Percentiles rank a stretch among this genome's conserved stretches.
Evolutionary conservation across 2,113 vertebrate genomes (phyloP).

Genomic region (Dryoscopus gambensis): DNA sequence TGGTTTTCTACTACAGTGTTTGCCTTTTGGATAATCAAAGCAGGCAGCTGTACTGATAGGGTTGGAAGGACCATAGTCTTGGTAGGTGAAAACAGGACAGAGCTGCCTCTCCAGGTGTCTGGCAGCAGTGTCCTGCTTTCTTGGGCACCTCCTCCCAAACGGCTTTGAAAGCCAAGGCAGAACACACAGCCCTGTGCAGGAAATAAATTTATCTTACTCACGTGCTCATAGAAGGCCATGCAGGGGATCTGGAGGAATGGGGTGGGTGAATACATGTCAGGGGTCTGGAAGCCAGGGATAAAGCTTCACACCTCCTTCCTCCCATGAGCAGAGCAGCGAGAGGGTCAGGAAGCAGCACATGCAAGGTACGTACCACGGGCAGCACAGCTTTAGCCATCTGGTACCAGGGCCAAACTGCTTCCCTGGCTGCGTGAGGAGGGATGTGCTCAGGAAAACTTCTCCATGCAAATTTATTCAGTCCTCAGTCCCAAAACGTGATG

Average conservation of each 20-base stretch:
- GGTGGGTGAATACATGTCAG: fast-evolving
- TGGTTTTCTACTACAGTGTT: neutral
- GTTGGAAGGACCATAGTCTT: neutral
- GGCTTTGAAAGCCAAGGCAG: neutral
- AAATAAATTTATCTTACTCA: neutral
- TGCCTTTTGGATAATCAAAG: neutral
- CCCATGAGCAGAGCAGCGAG: neutral
- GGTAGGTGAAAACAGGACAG: neutral
- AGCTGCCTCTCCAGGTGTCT: neutral
- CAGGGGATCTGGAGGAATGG: neutral
- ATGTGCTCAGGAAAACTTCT: neutral
- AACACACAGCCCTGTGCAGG: neutral
- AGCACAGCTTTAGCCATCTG: neutral
- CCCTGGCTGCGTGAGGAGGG: neutral
- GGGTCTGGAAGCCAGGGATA: neutral
- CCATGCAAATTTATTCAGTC: neutral
- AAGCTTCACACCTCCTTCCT: neutral
- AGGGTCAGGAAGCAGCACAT: neutral
- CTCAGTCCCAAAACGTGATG: neutral
- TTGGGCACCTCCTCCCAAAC: neutral
- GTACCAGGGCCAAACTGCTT: neutral
- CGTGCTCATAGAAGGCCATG: fast-evolving
- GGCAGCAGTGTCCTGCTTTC: neutral
- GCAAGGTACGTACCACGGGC: fast-evolving
- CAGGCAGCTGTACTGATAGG: neutral